phyloP scores from a whole-genome alignment of 1,140 invertebrate species.

The Ceratitis capitata region DNA sequence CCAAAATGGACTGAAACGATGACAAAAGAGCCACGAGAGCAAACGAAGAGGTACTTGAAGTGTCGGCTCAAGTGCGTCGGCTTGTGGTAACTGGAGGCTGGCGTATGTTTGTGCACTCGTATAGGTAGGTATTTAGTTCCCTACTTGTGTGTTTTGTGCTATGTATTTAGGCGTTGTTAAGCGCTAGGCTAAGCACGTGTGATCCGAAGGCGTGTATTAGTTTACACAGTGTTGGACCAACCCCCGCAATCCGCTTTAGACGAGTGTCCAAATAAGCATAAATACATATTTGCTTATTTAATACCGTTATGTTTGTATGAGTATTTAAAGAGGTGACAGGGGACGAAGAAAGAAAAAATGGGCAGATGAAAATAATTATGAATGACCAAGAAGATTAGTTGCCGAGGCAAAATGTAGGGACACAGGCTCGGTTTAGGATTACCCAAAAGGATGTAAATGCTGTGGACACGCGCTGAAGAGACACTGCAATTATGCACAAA shows the following conservation, averaged over 20 bases:
- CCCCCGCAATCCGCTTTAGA: slow-evolving; percentile 13
- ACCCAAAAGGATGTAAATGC: background rate
- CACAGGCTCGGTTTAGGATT: background rate
- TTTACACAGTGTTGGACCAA: background rate
- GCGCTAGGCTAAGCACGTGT: slow-evolving; percentile 12
- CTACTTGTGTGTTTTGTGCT: background rate
- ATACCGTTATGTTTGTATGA: background rate
- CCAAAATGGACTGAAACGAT: slow-evolving; percentile 5
- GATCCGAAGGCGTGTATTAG: background rate
- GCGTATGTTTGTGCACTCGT: background rate
- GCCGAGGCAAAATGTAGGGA: background rate
- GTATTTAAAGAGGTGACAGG: slow-evolving; percentile 13
- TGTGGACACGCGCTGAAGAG: slow-evolving; percentile 6
- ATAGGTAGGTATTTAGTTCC: no score
- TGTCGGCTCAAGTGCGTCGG: background rate
- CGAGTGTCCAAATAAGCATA: background rate
- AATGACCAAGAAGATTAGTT: background rate
- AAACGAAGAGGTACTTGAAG: background rate
- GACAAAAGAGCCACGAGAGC: background rate
- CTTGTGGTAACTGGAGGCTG: background rate
- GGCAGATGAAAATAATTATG: background rate
- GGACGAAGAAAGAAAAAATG: background rate
- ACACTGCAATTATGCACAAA: no score
- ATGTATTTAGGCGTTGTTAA: background rate
- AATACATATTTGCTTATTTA: slow-evolving; percentile 7